phyloP scores from a whole-genome alignment of 2,113 vertebrate species.

The Corvus moneduloides region DNA sequence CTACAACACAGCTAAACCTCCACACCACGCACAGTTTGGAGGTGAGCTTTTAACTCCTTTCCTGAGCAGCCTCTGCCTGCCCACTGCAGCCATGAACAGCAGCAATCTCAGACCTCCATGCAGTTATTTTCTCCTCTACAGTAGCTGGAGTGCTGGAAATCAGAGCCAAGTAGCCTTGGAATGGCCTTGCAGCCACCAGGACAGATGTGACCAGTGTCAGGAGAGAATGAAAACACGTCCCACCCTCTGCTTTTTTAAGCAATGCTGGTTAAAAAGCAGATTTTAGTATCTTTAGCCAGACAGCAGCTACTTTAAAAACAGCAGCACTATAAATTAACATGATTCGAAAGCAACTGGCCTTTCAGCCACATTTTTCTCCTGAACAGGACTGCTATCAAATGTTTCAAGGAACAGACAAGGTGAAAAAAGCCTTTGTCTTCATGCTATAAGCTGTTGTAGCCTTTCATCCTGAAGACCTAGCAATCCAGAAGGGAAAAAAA shows the following conservation, averaged over 20 bases:
- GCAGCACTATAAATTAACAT: neutral
- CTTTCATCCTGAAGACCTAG: neutral
- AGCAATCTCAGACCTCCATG: neutral
- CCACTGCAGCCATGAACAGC: neutral
- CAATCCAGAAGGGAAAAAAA: neutral
- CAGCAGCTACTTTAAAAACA: neutral
- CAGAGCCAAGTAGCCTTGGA: neutral
- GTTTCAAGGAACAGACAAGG: neutral
- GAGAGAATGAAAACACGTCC: neutral
- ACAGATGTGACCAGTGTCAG: neutral
- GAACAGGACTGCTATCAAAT: neutral
- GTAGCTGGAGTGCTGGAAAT: fast-evolving
- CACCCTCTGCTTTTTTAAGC: neutral
- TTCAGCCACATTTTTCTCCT: neutral
- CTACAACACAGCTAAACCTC: neutral
- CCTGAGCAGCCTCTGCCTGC: neutral
- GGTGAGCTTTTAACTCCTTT: neutral
- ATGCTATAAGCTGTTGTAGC: neutral
- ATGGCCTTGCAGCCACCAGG: neutral
- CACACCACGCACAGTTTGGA: neutral
- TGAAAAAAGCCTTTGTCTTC: neutral
- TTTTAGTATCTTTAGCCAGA: neutral
- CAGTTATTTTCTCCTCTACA: neutral
- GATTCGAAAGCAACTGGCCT: neutral
- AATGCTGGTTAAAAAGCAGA: neutral